Conservation (phyloP, 2,113 vertebrate species). For the Eidolon helvum region DNA sequence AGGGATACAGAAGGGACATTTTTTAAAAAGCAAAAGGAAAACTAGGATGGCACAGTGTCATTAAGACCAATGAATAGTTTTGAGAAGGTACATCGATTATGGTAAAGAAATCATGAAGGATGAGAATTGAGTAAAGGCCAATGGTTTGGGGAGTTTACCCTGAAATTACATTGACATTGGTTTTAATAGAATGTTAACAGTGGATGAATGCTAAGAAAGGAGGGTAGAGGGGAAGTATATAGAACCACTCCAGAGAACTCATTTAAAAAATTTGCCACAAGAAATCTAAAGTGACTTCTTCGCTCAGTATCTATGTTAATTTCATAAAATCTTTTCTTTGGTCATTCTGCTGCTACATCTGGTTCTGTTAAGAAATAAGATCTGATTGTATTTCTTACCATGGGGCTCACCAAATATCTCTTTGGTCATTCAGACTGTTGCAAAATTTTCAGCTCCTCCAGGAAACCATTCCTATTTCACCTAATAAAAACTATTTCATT, state of each 20-base stretch:
- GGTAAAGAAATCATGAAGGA: background rate
- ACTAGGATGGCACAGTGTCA: background rate
- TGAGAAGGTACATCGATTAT: background rate
- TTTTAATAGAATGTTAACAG: constrained; percentile 38
- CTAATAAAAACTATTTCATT: background rate
- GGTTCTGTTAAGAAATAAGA: constrained; percentile 40
- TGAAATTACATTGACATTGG: background rate
- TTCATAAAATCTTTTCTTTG: constrained; percentile 35
- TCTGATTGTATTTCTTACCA: background rate
- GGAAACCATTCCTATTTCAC: background rate
- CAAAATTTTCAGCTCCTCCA: background rate
- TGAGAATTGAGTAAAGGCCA: background rate
- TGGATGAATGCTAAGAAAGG: background rate
- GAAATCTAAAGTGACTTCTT: constrained; percentile 29
- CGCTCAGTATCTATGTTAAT: background rate
- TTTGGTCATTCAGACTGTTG: background rate
- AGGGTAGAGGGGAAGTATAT: background rate
- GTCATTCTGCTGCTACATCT: constrained; percentile 12
- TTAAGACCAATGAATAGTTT: background rate
- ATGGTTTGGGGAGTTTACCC: background rate
- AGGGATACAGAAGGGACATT: background rate
- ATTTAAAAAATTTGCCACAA: constrained; percentile 20
- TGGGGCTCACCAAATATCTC: background rate
- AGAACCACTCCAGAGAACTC: background rate
- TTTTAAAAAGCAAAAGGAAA: background rate